A percentile compares a stretch with the other conserved stretches of the same genome.
phyloP scores from a whole-genome alignment of 2,113 vertebrate genomes.

The Edolisoma coerulescens region DNA sequence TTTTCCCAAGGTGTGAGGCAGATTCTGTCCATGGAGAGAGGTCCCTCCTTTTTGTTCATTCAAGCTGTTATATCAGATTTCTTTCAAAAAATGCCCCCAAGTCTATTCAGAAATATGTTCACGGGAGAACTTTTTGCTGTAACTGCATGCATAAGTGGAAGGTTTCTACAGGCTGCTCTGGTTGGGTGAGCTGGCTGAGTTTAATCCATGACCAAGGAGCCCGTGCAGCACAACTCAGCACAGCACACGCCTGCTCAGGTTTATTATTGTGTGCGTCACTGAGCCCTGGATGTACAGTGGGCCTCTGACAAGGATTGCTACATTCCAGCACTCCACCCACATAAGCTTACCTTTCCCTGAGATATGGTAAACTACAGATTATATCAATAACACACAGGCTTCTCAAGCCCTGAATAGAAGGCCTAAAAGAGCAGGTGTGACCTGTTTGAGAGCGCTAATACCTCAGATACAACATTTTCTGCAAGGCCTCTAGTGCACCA shows the following conservation, averaged over 20 bases:
- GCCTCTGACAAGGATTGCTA: background rate
- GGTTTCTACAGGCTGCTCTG: background rate
- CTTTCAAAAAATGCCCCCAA: background rate
- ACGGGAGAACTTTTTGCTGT: background rate
- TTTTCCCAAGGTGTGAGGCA: background rate
- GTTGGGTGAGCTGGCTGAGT: background rate
- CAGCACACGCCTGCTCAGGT: background rate
- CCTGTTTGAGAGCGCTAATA: background rate
- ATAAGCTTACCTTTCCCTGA: background rate
- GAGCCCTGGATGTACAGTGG: background rate
- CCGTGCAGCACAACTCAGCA: background rate
- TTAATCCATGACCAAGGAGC: background rate
- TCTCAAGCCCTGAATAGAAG: background rate
- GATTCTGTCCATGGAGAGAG: background rate
- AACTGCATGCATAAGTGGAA: background rate
- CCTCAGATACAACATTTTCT: background rate
- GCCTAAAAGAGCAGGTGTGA: background rate
- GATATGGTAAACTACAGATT: background rate
- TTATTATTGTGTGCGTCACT: background rate
- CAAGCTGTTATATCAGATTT: background rate
- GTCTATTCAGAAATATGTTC: background rate
- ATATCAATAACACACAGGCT: background rate
- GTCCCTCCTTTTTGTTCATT: background rate
- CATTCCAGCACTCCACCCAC: background rate
- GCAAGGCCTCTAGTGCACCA: background rate